Conservation (phyloP, 2,888 invertebrate species). For the Leucoma salicis region DNA sequence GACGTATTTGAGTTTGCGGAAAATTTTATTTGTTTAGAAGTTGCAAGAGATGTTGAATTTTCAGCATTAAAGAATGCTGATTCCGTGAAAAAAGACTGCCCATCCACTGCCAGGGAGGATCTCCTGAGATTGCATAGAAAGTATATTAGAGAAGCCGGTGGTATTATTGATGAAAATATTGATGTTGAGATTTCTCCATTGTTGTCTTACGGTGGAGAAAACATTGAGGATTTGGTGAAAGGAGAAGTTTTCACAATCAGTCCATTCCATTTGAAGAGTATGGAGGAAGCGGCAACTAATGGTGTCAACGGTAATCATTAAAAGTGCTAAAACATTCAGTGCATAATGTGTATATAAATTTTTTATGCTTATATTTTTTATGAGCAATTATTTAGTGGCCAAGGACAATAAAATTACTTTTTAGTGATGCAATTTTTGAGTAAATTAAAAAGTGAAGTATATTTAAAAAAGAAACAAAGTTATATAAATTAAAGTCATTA, state of each 20-base stretch:
- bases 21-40: conserved; percentile 96
- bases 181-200: conserved; percentile 95
- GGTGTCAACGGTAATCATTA: conserved; percentile 68
- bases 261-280: conserved; percentile 83
- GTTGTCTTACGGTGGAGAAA: conserved; percentile 95
- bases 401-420: background rate
- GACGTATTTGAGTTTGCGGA: conserved; percentile 98
- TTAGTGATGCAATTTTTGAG: conserved; percentile 3
- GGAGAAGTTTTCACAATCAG: conserved; percentile 85
- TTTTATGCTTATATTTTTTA: conserved; percentile 1
- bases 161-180: conserved; percentile 84
- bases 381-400: background rate
- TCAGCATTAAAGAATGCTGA: conserved; percentile 98
- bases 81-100: conserved; percentile 93
- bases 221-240: conserved; percentile 84
- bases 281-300: conserved; percentile 56
- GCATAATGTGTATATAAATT: conserved; percentile 2
- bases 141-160: conserved; percentile 92
- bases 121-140: conserved; percentile 89
- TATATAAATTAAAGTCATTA: conserved; percentile 25
- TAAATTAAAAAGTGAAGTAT: background rate
- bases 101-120: conserved; percentile 91
- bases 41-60: conserved; percentile 95
- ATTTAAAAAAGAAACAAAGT: conserved; percentile 24
- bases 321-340: conserved; percentile 5